Evolutionary conservation across 2,888 invertebrate genomes (phyloP), one percentile per base, ranked within the genome.

Genomic region (Alloplasta piceator): DNA sequence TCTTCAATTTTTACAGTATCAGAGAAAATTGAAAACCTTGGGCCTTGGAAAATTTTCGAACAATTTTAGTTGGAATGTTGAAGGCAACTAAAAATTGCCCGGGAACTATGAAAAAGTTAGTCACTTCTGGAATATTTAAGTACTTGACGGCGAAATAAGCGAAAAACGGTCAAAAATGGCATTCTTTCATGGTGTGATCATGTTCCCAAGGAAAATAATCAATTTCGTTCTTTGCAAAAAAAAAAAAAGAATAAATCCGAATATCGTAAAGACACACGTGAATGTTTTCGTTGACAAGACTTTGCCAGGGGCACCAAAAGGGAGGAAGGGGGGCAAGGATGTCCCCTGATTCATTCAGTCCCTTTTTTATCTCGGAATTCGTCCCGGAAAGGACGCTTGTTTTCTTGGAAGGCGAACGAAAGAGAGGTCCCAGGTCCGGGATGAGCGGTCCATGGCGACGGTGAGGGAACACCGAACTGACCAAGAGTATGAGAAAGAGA

Each of bases 321-420:
- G 1, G 26, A 26, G 26, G 26, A 26, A 26, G 43, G 4, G 10
- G 14, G 81, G 75, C 80, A 83, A 76, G 85, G 88, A 83, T 87
- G 89, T 85, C 90, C 90, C 91, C 90, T 89, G 91, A 91, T 92
- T 92, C 92, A 91, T 92, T 91, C 92, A 91, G 85, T 89, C 88
- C 88, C 90, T 89, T 90, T 26, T 92, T 91, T 91, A 91, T 91
- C 91, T 91, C 83, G 90, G 91, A 91, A 92, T 92, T 91, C 89
- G 90, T 92, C 92, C 91, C 91, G 92, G 92, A 92, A 92, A 92
- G 91, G 90, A 90, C 90, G 91, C 89, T 85, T 85, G 89, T 90
- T 92, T 92, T 92, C 92, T 92, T 77, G 90, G 92, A 91, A 92
- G 89, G 84, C 83, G 80, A 83, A 83, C 85, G 71, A 26, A 26